Evolutionary conservation across 2,888 invertebrate species (phyloP).

Genomic region (Lithophane leautieri): DNA sequence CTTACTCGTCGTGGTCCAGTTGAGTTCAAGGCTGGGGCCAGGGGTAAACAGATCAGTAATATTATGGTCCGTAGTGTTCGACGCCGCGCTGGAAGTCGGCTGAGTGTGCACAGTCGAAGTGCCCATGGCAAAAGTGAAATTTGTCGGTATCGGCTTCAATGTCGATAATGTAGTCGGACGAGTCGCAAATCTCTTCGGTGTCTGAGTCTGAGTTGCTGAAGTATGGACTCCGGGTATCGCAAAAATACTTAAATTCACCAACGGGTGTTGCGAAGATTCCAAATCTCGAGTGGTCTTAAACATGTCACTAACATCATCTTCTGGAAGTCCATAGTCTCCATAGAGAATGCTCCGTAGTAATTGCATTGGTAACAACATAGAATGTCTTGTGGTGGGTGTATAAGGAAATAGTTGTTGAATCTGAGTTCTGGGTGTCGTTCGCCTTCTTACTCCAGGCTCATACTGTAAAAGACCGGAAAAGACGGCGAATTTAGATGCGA

Average conservation of each 20-base stretch:
- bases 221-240: slow-evolving; percentile 10
- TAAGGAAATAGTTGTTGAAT: slow-evolving; percentile 21
- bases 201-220: not conserved
- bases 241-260: slow-evolving; percentile 32
- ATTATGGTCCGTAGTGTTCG: not conserved
- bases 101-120: not conserved
- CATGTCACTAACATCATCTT: slow-evolving; percentile 32
- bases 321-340: slow-evolving; percentile 11
- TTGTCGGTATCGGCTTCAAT: not conserved
- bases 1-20: not conserved
- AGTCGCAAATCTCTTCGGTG: not conserved
- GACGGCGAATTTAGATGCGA: slow-evolving; percentile 21
- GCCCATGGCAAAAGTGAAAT: not conserved
- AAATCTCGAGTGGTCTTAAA: slow-evolving; percentile 22
- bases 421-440: slow-evolving; percentile 1
- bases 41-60: slow-evolving; percentile 9
- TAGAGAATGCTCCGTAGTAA: slow-evolving; percentile 31
- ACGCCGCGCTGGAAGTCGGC: not conserved
- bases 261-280: slow-evolving; percentile 12
- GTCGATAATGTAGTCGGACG: not conserved
- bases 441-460: slow-evolving; percentile 13
- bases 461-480: slow-evolving; percentile 40
- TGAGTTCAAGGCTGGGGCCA: not conserved
- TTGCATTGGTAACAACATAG: slow-evolving; percentile 15
- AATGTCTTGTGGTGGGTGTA: slow-evolving; percentile 36